These are phyloP conservation scores for Apis florea DNA, from an alignment of 1,140 invertebrate species.

Conservation along the genomic window DNA sequence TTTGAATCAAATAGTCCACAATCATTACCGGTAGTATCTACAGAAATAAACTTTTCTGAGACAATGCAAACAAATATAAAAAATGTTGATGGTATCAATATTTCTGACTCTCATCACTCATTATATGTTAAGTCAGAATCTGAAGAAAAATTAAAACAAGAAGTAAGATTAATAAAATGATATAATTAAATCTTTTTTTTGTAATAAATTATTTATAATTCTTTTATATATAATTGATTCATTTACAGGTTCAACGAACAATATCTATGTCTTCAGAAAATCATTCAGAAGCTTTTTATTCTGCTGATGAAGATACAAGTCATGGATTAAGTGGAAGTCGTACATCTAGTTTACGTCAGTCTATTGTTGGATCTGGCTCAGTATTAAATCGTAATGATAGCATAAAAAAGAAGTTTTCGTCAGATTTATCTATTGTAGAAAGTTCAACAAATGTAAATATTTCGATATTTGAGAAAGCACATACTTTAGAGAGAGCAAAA, in stretches of 20 bases:
- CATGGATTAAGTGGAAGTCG: constrained; percentile 80
- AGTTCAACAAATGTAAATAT: constrained; percentile 78
- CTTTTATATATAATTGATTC: not conserved
- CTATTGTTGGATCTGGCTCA: constrained; percentile 80
- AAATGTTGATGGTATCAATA: constrained; percentile 77
- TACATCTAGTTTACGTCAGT: constrained; percentile 85
- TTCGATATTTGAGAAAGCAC: constrained; percentile 70
- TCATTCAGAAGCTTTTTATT: constrained; percentile 94
- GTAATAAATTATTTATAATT: not conserved
- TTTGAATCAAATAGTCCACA: constrained; percentile 72
- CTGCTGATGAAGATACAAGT: constrained; percentile 91
- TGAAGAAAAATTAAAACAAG: constrained; percentile 81
- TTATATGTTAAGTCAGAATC: constrained; percentile 81
- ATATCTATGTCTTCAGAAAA: constrained; percentile 93
- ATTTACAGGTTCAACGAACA: constrained; percentile 86
- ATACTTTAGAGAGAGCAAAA: constrained; percentile 73
- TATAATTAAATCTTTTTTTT: not conserved
- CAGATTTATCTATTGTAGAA: constrained; percentile 80
- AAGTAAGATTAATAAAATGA: constrained; percentile 62
- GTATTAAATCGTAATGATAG: constrained; percentile 79
- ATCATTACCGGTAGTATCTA: constrained; percentile 68
- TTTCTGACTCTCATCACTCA: constrained; percentile 84
- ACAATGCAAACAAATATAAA: constrained; percentile 69
- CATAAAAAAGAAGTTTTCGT: constrained; percentile 81
- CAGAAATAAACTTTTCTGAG: constrained; percentile 70